These are phyloP conservation scores for Callinectes sapidus DNA, from an alignment of 2,888 invertebrate genomes.

Conservation along the genomic window DNA sequence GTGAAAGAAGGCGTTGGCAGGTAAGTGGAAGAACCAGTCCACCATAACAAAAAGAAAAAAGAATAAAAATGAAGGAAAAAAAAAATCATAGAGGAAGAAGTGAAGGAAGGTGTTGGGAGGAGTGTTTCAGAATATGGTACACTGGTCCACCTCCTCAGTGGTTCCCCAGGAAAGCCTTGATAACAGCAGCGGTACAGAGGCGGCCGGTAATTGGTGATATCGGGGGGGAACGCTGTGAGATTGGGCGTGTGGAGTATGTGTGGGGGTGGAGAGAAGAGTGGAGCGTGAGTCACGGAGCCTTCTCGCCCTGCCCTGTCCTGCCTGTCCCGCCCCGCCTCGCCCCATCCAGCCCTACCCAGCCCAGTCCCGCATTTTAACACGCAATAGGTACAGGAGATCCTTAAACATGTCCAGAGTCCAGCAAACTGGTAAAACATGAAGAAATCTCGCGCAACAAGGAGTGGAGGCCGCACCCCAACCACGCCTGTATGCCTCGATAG, in stretches of 20 bases:
- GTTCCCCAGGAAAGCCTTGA: background rate
- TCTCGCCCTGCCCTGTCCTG: background rate
- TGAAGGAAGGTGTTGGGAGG: too few relatives aligned
- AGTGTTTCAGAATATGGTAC: too few relatives aligned
- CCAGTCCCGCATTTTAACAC: background rate
- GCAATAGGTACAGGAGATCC: background rate
- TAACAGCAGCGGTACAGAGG: background rate
- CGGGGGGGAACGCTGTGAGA: background rate
- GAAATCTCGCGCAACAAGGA: background rate
- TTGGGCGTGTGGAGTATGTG: background rate
- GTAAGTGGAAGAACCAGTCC: too few relatives aligned
- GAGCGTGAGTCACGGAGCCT: background rate
- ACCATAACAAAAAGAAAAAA: too few relatives aligned
- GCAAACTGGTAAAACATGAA: slow-evolving; percentile 1
- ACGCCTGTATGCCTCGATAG: background rate
- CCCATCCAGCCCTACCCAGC: background rate
- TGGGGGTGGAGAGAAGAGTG: background rate
- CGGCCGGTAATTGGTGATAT: background rate
- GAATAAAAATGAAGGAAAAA: too few relatives aligned
- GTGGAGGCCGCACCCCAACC: background rate
- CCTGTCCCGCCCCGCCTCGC: background rate
- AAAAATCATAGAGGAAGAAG: too few relatives aligned
- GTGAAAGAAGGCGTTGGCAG: too few relatives aligned
- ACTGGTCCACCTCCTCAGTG: background rate
- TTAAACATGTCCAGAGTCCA: slow-evolving; percentile 4